Base-by-base conservation (phyloP, 2,888 invertebrate species). In the Erynnis tages region DNA sequence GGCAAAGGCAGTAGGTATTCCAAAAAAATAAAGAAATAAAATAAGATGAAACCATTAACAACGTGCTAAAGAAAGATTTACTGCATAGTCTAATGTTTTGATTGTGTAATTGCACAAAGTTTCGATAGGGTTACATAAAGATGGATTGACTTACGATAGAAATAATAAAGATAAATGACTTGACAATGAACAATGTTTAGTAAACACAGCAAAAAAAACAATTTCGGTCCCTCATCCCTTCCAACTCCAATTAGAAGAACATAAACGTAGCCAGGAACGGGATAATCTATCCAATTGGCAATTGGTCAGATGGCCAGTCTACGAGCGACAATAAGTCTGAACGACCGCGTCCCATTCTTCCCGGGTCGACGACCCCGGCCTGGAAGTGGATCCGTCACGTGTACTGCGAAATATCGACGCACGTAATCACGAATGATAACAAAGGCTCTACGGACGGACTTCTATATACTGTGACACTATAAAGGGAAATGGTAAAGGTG, bases 301-400 rank as follows among this genome's bases (percentile, higher is more conserved):
- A 25, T 11, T 49, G 41, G 43, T 43, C 50, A 43, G 34, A 8
- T 49, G 41, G 43, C 35, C 50, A 43, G 34, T 50, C 43, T 43
- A 29, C 50, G 14, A 17, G 40, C 48, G 49, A 41, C 50, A 49
- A 49, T 49, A 25, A 49, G 50, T 43, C 49, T 19, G 34, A 49
- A 32, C 23, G 17, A 44, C 7, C 35, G 34, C 44, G 52, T 45
- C 50, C 48, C 30, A 44, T n/a, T 29, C 50, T 47, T 38, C 53
- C 49, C 53, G 54, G 55, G 57, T 54, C 53, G 37, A 23, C 38
- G 41, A 43, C 54, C 53, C 32, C 5, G 19, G 44, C 27, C 48
- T 49, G 54, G 32, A 41, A 35, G 46, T 49, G 32, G 27, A 38
- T 40, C 40, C 14, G 19, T 46, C 25, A 35, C 34, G 7, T 44